Evolutionary conservation across 37 sponge, comb jelly and placozoan species (phyloP).

Genomic region (Halichondria panicea): DNA sequence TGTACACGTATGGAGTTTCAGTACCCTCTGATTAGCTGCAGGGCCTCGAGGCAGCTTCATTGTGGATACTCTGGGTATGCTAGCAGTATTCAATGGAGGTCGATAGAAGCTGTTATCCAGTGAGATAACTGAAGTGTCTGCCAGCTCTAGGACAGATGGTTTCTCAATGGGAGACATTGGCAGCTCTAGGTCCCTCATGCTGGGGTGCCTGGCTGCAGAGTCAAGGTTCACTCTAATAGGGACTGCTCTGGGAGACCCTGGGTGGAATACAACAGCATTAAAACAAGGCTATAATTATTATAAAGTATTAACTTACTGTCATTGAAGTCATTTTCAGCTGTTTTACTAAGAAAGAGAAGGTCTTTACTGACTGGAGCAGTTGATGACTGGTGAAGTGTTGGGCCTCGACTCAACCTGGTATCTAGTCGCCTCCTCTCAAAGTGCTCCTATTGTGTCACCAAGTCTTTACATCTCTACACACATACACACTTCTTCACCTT

Average conservation of each 20-base stretch:
- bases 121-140: constrained; percentile 20
- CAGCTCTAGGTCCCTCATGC: constrained; percentile 45
- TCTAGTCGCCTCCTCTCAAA: constrained; percentile 61
- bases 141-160: constrained; percentile 59
- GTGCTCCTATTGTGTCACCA: constrained; percentile 37
- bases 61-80: constrained; percentile 49
- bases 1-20: neutral
- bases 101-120: neutral
- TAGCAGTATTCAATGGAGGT: neutral
- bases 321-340: constrained; percentile 1
- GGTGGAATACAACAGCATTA: too few species aligned
- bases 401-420: neutral
- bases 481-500: constrained; percentile 38
- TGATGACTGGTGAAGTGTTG: neutral
- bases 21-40: constrained; percentile 11
- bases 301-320: neutral
- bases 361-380: constrained; percentile 37
- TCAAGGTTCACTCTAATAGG: constrained; percentile 4
- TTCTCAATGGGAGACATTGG: constrained; percentile 75
- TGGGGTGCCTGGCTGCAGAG: too few species aligned
- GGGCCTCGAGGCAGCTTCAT: constrained; percentile 59
- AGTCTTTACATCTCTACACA: neutral
- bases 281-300: neutral
- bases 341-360: constrained; percentile 31
- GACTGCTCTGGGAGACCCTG: neutral